Percentiles rank a stretch among this genome's conserved stretches.
Evolutionary conservation across 64 coral and sea anemone genomes (phyloP).

Genomic region (Actinia tenebrosa): DNA sequence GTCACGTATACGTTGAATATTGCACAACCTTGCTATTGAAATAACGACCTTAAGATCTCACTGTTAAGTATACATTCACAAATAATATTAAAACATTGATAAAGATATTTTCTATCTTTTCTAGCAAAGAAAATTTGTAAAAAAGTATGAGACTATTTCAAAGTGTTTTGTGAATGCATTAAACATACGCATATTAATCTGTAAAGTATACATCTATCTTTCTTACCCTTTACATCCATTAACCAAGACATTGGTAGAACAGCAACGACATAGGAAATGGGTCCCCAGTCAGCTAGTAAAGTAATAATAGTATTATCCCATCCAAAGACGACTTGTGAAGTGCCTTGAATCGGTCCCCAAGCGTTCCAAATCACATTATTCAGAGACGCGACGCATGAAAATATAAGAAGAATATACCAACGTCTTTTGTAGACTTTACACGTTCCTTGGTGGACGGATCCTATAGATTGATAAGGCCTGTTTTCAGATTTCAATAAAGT

Average conservation of each 20-base stretch:
- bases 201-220: no score
- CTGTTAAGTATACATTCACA: no score
- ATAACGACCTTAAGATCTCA: no score
- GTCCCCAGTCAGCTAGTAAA: slow-evolving; percentile 86
- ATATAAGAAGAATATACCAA: slow-evolving; percentile 94
- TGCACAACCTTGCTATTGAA: no score
- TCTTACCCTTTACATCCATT: slow-evolving; percentile 94
- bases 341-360: slow-evolving; percentile 87
- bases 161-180: no score
- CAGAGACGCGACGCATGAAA: slow-evolving; percentile 70
- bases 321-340: slow-evolving; percentile 77
- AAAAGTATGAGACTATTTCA: no score
- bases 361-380: slow-evolving; percentile 95
- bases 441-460: slow-evolving; percentile 62
- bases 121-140: no score
- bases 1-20: no score
- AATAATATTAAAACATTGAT: no score
- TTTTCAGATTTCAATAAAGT: slow-evolving; percentile 64
- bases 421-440: slow-evolving; percentile 86
- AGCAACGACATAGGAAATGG: slow-evolving; percentile 76
- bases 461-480: slow-evolving; percentile 59
- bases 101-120: no score
- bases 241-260: slow-evolving; percentile 95
- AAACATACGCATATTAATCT: no score
- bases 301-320: slow-evolving; percentile 81